Evolutionary conservation across 2,113 vertebrate genomes (phyloP).

Genomic region (Meleagris gallopavo): DNA sequence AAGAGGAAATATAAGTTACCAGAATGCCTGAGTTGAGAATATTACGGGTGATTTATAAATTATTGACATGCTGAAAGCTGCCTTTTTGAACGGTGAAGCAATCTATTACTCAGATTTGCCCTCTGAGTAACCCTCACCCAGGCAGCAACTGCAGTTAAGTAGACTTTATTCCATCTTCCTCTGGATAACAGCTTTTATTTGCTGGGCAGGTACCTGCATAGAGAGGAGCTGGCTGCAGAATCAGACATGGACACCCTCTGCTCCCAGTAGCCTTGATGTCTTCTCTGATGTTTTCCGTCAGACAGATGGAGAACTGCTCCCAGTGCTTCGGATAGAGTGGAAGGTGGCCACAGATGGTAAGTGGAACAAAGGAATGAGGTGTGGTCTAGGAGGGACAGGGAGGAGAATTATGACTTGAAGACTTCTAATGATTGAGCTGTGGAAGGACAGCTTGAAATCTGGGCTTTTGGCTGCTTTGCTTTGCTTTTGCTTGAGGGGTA

Average conservation of each 20-base stretch:
- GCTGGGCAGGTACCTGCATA: slow-evolving; percentile 76
- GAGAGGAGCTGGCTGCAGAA: slow-evolving; percentile 73
- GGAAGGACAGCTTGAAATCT: background rate
- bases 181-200: background rate
- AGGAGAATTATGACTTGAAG: background rate
- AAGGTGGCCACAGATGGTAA: slow-evolving; percentile 78
- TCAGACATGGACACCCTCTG: slow-evolving; percentile 74
- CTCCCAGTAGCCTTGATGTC: slow-evolving; percentile 70
- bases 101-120: background rate
- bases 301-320: slow-evolving; percentile 52
- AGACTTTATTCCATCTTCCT: background rate
- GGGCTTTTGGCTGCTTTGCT: background rate
- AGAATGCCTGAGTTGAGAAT: background rate
- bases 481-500: background rate
- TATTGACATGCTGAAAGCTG: background rate
- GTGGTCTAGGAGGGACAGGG: background rate
- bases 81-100: background rate
- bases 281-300: slow-evolving; percentile 22
- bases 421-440: background rate
- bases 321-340: slow-evolving; percentile 76
- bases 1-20: background rate
- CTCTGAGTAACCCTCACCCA: background rate
- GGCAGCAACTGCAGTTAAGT: background rate
- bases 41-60: background rate
- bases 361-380: background rate